A percentile compares a stretch with the other conserved stretches of the same genome.
phyloP scores from a whole-genome alignment of 2,888 invertebrate species.

The Panopea generosa region DNA sequence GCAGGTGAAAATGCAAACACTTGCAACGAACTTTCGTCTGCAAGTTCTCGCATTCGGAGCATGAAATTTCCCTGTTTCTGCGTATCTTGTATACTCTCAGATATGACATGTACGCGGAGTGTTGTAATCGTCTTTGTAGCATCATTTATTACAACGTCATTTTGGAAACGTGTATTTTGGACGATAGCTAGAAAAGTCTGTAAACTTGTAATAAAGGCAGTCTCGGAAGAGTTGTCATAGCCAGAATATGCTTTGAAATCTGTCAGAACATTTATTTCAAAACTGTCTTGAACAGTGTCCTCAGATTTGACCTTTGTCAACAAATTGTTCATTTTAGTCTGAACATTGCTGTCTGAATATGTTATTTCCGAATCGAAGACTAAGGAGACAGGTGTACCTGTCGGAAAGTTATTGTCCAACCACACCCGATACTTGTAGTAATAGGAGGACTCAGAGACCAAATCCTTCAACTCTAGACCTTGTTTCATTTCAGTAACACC shows the following conservation, averaged over 20 bases:
- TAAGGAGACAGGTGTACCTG: too few relatives aligned
- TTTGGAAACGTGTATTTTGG: constrained; percentile 17
- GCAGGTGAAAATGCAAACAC: constrained; percentile 69
- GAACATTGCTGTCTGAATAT: constrained; percentile 30
- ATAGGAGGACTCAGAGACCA: constrained; percentile 73
- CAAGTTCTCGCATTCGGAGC: constrained; percentile 71
- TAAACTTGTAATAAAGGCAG: constrained; percentile 22
- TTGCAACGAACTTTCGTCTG: constrained; percentile 59
- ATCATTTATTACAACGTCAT: constrained; percentile 36
- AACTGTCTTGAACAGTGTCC: constrained; percentile 18
- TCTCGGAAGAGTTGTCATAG: constrained; percentile 28
- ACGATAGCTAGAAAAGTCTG: constrained; percentile 7
- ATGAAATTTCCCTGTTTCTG: constrained; percentile 73
- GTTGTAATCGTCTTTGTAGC: constrained; percentile 24
- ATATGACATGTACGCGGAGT: constrained; percentile 92
- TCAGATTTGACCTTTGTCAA: constrained; percentile 24
- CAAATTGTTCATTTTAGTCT: constrained; percentile 20
- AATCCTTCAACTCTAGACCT: constrained; percentile 71
- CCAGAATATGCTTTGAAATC: constrained; percentile 15
- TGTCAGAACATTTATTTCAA: constrained; percentile 47
- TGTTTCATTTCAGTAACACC: constrained; percentile 71
- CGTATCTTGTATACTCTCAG: constrained; percentile 94
- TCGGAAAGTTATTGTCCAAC: too few relatives aligned
- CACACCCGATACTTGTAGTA: constrained; percentile 65
- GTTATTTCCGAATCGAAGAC: constrained; percentile 22